Evolutionary conservation across 64 coral and sea anemone genomes (phyloP), one percentile per base, ranked within the genome.

Genomic region (Pachyseris speciosa): DNA sequence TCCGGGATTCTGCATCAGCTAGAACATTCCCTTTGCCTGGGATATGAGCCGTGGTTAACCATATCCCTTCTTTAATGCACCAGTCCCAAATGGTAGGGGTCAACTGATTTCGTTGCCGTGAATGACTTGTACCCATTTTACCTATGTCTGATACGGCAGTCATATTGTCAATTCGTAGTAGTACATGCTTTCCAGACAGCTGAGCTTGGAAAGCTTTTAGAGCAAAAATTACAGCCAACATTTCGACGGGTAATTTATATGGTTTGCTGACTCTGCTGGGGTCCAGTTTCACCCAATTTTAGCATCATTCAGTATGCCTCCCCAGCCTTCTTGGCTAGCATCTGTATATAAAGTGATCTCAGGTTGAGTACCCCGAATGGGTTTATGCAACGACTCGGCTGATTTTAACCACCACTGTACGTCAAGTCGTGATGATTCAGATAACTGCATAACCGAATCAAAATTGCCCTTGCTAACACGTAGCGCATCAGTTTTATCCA

Each of bases 141-240:
- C 74, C 57, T 39, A 88, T 74, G 50, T 71, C 37, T 48, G 24
- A 78, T 58, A 90, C 63, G n/a, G 88, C 88, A 29, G 70, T 58
- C 41, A n/a, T 81, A 39, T 90, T 90, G 22, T 90, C 88, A 75
- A 65, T 86, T 80, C 85, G 75, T 57, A 66, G 67, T 92, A 66
- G 64, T 69, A 78, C 85, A 83, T 28, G 69, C 40, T 39, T 86
- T 9, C 37, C 72, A 42, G 34, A 72, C 19, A 47, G 84, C 8
- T 57, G 13, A 19, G 52, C 52, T 19, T 15, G 52, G 22, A 57
- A 57, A 20, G 52, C 10, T 57, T 57, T 57, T 57, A 57, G 22
- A 20, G 52, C 52, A 20, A 57, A 57, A 15, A 19, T 12, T 20
- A 57, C 52, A 57, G 52, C 0, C 22, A 57, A 20, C 52, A n/a